Evolutionary conservation across 2,888 invertebrate genomes (phyloP).

Genomic region (Hecatera dysodea): DNA sequence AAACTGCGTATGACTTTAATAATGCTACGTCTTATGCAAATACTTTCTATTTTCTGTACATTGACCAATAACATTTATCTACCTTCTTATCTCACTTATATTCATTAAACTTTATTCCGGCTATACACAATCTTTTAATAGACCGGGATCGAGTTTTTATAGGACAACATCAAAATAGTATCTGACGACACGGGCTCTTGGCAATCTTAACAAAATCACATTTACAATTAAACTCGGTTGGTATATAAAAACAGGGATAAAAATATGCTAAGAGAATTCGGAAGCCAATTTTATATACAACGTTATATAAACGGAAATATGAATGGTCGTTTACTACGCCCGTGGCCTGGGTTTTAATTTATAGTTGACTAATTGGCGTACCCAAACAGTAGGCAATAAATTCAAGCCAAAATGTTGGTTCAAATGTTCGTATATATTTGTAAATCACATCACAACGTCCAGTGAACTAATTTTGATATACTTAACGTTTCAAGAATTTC

Average conservation of each 20-base stretch:
- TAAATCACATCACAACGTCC: constrained; percentile 45
- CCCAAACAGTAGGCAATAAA: constrained; percentile 51
- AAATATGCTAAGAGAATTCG: constrained; percentile 50
- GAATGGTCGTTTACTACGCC: constrained; percentile 40
- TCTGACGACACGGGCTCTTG: not conserved
- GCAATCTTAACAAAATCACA: constrained; percentile 43
- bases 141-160: constrained; percentile 22
- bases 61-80: constrained; percentile 19
- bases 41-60: constrained; percentile 23
- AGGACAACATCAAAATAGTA: constrained; percentile 28
- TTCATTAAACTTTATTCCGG: constrained; percentile 16
- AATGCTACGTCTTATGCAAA: constrained; percentile 8
- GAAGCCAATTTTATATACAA: constrained; percentile 59
- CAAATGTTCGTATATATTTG: constrained; percentile 27
- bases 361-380: constrained; percentile 62
- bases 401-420: constrained; percentile 47
- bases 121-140: constrained; percentile 34
- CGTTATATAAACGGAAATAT: constrained; percentile 58
- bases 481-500: constrained; percentile 49
- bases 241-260: constrained; percentile 63
- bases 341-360: constrained; percentile 34
- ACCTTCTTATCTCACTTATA: constrained; percentile 24
- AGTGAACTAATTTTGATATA: constrained; percentile 50
- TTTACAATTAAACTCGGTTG: constrained; percentile 36
- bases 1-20: not conserved